Percentiles rank a stretch among this genome's conserved stretches.
Conservation (phyloP, 2,797 vertebrate species). For the Carapus acus region DNA sequence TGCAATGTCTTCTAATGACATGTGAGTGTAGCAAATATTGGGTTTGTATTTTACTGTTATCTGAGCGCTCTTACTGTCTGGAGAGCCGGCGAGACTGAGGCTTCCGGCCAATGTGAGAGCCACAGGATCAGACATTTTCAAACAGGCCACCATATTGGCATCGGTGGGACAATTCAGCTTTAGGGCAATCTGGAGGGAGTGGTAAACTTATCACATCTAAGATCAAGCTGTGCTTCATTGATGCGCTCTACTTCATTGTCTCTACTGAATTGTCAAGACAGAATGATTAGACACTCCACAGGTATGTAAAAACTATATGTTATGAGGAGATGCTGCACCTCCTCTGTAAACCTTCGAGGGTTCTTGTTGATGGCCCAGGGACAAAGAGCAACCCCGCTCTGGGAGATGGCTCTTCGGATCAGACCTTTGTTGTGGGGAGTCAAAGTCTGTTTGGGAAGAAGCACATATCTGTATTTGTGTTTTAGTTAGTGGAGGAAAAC, state of each 20-base stretch:
- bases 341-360: conserved; percentile 74
- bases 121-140: conserved; percentile 73
- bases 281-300: no score
- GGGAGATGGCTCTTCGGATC: conserved; percentile 86
- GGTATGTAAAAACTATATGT: no score
- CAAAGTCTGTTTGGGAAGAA: conserved; percentile 69
- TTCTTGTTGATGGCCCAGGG: conserved; percentile 82
- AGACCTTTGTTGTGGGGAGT: conserved; percentile 85
- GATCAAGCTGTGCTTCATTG: no score
- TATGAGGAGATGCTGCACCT: no score
- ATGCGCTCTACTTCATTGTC: no score
- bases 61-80: conserved; percentile 57
- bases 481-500: no score
- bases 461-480: conserved; percentile 5
- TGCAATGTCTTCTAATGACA: no score
- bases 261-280: no score
- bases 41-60: no score
- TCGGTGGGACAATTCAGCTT: conserved; percentile 78
- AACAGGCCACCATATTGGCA: conserved; percentile 73
- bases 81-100: conserved; percentile 47
- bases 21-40: no score
- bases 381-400: conserved; percentile 80
- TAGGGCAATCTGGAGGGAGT: conserved; percentile 47
- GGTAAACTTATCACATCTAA: not conserved
- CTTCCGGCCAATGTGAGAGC: conserved; percentile 74